Evolutionary conservation across 2,797 vertebrate genomes (phyloP).

Genomic region (Sternarchorhynchus goeldii): DNA sequence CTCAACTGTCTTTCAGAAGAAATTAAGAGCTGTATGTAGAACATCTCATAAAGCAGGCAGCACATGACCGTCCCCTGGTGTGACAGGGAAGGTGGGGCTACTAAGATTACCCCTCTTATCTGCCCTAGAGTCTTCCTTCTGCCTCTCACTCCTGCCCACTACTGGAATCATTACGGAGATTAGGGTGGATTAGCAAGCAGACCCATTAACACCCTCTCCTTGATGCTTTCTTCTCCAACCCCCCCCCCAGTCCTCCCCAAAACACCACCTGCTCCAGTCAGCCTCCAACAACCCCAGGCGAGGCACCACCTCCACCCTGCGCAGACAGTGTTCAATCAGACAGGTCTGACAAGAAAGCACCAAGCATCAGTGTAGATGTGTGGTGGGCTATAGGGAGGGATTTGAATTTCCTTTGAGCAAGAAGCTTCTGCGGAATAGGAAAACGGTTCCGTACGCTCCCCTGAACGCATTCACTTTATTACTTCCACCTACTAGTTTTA

Average conservation of each 20-base stretch:
- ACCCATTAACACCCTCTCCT: slow-evolving; percentile 41
- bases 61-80: slow-evolving; percentile 16
- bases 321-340: not conserved
- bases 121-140: slow-evolving; percentile 40
- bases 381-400: no score
- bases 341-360: not conserved
- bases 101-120: slow-evolving; percentile 52
- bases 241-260: not conserved
- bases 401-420: slow-evolving; percentile 11
- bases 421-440: not conserved
- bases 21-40: not conserved
- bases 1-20: not conserved
- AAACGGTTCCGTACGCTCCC: not conserved
- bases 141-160: slow-evolving; percentile 33
- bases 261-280: slow-evolving; percentile 32
- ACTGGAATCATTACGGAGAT: slow-evolving; percentile 65
- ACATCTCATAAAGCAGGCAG: not conserved
- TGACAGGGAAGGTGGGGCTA: slow-evolving; percentile 42
- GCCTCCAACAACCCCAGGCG: slow-evolving; percentile 5
- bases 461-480: slow-evolving; percentile 14
- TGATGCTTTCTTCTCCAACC: slow-evolving; percentile 8
- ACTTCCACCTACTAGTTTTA: no score
- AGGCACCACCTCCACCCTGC: not conserved
- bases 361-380: not conserved
- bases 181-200: slow-evolving; percentile 62